Evolutionary conservation across 2,797 vertebrate species (phyloP), one percentile per base, ranked within the genome.

Genomic region (Chaunax sp.): DNA sequence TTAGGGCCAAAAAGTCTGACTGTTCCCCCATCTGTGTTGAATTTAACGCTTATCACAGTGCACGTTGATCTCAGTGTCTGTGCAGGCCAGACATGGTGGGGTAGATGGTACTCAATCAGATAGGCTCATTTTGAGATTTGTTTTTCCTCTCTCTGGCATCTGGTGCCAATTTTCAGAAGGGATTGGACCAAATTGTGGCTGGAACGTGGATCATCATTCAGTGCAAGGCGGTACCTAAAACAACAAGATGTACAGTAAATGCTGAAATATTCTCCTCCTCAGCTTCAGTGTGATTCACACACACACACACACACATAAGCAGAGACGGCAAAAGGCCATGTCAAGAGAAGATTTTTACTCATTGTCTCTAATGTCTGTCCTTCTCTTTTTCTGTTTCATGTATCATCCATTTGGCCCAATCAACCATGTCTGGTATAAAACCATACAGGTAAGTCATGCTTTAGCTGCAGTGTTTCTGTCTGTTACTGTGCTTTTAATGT

Each of bases 1-100:
- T 87, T 68, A 83, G 81, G 72, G 77, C 69, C 53, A 79, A 81
- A 86, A 68, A 58, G 72, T 75, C 65, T 83, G 80, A 90, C 89
- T 87, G 81, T 84, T 86, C 75, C 62, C 71, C 88, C 92, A 94
- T 93, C 92, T 93, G 91, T 78, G 80, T 91, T 87, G 81, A 81
- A 80, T 93, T 93, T 86, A 85, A 77, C 56, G 72, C 83, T 87
- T 90, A 92, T 91, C 89, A 83, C 47, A 52, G 75, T 83, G 80
- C 75, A 83, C 54, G 51, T 84, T 80, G 86, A 80, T 75, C 75
- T 82, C 57, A 59, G 75, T 81, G 77, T 69, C 82, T 75, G 78
- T 54, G 67, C 51, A 44, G 79, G 81, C 85, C 85, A 85, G 84
- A 85, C 85, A 33, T 64, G 64, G 60, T 82, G 62, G 71, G 64